Conservation (phyloP, 2,797 vertebrate genomes). For the Threskiornis aethiopicus region DNA sequence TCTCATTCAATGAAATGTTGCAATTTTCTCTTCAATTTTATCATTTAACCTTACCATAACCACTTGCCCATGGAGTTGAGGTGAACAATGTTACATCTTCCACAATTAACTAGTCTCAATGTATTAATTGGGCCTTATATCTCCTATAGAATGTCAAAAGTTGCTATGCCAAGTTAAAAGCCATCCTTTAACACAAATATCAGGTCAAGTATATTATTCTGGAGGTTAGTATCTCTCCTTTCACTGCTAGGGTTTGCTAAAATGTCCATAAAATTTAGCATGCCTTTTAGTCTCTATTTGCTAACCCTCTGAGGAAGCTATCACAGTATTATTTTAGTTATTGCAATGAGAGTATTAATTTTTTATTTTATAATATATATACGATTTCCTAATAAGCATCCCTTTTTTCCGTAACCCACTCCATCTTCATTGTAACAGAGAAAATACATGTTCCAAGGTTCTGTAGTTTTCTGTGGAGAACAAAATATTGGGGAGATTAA, state of each 20-base stretch:
- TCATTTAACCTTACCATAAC: background rate
- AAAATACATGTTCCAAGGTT: background rate
- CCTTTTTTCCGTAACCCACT: background rate
- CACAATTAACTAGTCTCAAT: background rate
- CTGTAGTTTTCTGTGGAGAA: background rate
- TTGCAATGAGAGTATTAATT: background rate
- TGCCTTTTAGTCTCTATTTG: background rate
- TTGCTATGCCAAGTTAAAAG: background rate
- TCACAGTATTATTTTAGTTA: background rate
- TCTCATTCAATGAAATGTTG: background rate
- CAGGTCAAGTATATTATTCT: background rate
- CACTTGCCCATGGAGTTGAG: accelerated
- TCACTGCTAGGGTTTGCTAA: background rate
- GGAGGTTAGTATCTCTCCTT: background rate
- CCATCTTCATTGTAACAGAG: background rate
- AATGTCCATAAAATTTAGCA: background rate
- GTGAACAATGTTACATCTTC: background rate
- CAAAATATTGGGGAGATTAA: background rate
- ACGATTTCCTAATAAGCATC: background rate
- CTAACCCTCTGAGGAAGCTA: background rate
- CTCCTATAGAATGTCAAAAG: background rate
- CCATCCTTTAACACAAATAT: background rate
- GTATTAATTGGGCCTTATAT: background rate
- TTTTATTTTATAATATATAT: background rate
- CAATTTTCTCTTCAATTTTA: background rate